A percentile compares a stretch with the other conserved stretches of the same genome.
phyloP scores from a whole-genome alignment of 2,888 invertebrate species.

The Microctonus aethiopoides region DNA sequence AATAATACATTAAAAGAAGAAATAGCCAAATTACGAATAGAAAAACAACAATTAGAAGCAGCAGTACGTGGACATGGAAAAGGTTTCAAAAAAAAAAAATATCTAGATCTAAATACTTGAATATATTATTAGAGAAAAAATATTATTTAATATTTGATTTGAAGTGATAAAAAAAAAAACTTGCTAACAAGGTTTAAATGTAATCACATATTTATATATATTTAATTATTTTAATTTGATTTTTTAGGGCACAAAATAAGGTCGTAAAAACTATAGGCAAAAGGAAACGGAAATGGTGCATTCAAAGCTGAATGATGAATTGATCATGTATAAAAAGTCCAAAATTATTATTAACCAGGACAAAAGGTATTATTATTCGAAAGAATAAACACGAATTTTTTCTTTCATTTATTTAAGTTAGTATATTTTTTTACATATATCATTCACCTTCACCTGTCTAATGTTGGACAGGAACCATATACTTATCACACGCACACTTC shows the following conservation, averaged over 20 bases:
- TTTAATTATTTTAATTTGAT: too few species aligned
- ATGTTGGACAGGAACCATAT: neutral
- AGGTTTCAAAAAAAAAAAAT: too few species aligned
- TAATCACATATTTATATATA: neutral
- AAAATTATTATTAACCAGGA: neutral
- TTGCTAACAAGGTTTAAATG: neutral
- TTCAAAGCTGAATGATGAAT: slow-evolving; percentile 3
- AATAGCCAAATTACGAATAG: slow-evolving; percentile 40
- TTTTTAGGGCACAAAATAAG: slow-evolving; percentile 1
- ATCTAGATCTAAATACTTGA: too few species aligned
- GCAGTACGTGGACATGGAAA: slow-evolving; percentile 13
- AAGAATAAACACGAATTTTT: neutral
- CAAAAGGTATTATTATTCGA: neutral
- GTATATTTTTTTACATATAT: neutral
- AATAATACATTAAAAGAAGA: slow-evolving; percentile 47
- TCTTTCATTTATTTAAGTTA: neutral
- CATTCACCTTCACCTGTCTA: neutral
- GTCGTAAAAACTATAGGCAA: slow-evolving; percentile 21
- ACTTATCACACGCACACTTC: neutral
- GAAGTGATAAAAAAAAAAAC: neutral
- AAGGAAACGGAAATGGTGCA: neutral
- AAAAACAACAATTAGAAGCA: slow-evolving; percentile 15
- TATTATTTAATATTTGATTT: neutral
- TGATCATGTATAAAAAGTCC: slow-evolving; percentile 9
- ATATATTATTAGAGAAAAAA: neutral